Evolutionary conservation across 2,113 vertebrate species (phyloP).

Genomic region (Pseudopipra pipra): DNA sequence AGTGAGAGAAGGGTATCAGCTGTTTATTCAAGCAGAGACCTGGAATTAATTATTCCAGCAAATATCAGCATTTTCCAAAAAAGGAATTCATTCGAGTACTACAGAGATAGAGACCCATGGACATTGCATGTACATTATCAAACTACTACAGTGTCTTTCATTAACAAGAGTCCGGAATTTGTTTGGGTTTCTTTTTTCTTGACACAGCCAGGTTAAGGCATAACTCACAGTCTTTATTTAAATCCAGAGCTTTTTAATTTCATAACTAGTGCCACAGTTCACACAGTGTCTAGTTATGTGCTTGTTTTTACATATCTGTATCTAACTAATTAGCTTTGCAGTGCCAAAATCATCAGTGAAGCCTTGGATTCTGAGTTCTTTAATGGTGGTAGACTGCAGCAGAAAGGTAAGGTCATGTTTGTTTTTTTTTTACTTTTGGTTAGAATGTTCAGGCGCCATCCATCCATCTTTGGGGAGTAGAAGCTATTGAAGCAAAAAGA

Average conservation of each 20-base stretch:
- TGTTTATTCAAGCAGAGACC: neutral
- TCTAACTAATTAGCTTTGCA: neutral
- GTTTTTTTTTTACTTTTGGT: neutral
- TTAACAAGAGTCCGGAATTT: neutral
- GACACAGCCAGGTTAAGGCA: neutral
- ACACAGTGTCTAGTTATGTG: neutral
- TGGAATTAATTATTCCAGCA: neutral
- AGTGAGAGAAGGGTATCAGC: neutral
- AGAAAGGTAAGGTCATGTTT: neutral
- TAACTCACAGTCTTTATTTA: neutral
- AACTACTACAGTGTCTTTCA: neutral
- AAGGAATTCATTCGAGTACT: neutral
- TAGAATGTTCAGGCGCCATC: neutral
- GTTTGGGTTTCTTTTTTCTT: neutral
- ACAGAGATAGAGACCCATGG: neutral
- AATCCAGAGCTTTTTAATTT: neutral
- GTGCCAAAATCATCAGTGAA: neutral
- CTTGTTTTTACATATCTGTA: neutral
- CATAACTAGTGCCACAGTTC: neutral
- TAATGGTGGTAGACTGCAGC: neutral
- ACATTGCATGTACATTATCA: neutral
- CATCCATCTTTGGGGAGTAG: neutral
- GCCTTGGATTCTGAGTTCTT: neutral
- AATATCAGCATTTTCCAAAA: neutral
- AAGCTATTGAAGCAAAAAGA: neutral